Evolutionary conservation across 2,888 invertebrate species (phyloP), one percentile per base, ranked within the genome.

Genomic region (Smittia sp.): DNA sequence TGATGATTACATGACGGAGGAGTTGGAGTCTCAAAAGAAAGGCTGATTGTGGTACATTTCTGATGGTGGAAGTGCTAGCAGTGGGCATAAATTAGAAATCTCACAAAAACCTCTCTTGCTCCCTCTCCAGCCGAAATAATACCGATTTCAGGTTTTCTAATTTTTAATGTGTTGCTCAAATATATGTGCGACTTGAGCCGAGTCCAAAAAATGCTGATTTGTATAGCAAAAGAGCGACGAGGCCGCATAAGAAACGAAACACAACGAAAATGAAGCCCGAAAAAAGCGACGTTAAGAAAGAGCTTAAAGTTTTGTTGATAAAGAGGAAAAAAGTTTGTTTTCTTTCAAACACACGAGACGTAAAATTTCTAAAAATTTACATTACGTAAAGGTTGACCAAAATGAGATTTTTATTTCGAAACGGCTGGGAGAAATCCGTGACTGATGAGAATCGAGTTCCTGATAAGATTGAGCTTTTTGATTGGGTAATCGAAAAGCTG

Each of bases 281-380:
- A 63, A 24, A 63, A 63, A 25, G n/a, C 11, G 13, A 68, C 52
- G 52, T 52, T 9, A 52, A 52, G 52, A 68, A 32, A 72, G 38
- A 58, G 58, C 58, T 72, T 62, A 11, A 27, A 27, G 2, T 63
- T 63, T 27, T 63, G 63, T 27, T 58, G 72, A 58, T 58, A 58
- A 58, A 58, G 22, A 58, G 58, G 22, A 58, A 72, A 58, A 62
- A 69, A 25, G 18, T 22, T 22, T 66, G 22, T 66, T 66, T 66
- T 66, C 39, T 72, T 58, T 62, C 27, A 62, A 63, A 58, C 20
- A 24, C 68, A 38, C 22, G 13, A 32, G 41, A 67, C 11, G 24
- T 46, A 46, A 73, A 73, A 73, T 73, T 73, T 73, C 72, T 73
- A 73, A 73, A 69, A 72, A 73, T 73, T 73, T 72, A 58, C 63